Evolutionary conservation across 2,113 vertebrate species (phyloP), one percentile per base, ranked within the genome.

Genomic region (Lonchura striata): DNA sequence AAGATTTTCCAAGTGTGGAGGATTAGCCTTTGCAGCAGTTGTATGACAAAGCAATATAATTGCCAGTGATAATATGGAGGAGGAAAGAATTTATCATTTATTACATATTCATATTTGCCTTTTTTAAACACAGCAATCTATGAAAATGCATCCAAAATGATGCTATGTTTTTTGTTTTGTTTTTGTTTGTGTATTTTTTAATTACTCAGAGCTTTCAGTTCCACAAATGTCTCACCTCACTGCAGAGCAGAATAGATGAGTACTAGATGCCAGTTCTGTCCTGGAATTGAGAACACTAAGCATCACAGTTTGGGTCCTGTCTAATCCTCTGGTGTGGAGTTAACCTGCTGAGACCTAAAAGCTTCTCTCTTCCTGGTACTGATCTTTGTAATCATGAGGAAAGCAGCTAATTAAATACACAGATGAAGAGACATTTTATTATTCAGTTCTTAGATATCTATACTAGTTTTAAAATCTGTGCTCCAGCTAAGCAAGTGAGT

Each of bases 1-100:
- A 97, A 98, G 98, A 97, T 97, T 97, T 97, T 97, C 84, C 95
- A 98, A 98, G 95, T 96, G 97, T 96, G 96, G 95, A 96, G 97
- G 98, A 98, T 98, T 98, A 98, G 96, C 92, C 49, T 94, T 91
- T 76, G 90, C 89, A 95, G 94, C 92, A 94, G 90, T 97, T 97
- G 88, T 95, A 96, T 97, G 97, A 98, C 97, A 98, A 98, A 98
- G 97, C 97, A 96, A 82, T 97, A 97, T 86, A 97, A 89, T 96
- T 85, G 42, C 66, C 71, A 90, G 82, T 94, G 96, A 97, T 97
- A 97, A 97, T 53, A 80, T 59, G 42, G 59, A 94, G 69, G 57
- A 92, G 54, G 91, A 91, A 94, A 92, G 70, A 95, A 94, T 69
- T 76, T 87, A 75, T 89, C n/a, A 96, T 94, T 95, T 84, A 72